Evolutionary conservation across 2,113 vertebrate species (phyloP).

Genomic region (Pseudorectes ferrugineus): DNA sequence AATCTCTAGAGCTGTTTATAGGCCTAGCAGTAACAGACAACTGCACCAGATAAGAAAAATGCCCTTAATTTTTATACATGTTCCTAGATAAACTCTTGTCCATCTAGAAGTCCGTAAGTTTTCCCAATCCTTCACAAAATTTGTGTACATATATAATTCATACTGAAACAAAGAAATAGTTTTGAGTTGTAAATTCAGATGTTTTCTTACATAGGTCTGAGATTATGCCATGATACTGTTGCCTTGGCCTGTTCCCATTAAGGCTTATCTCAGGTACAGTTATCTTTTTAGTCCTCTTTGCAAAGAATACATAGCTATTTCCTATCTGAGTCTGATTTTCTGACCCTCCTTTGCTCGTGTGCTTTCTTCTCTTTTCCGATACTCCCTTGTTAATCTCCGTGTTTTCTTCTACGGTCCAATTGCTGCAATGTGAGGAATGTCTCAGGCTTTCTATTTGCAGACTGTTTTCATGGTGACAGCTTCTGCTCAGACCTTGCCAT

Average conservation of each 20-base stretch:
- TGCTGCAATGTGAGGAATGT: background rate
- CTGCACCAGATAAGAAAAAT: background rate
- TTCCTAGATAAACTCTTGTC: background rate
- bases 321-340: background rate
- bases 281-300: background rate
- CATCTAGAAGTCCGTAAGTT: background rate
- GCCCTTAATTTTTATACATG: background rate
- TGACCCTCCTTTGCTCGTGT: fast-evolving
- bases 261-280: background rate
- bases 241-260: background rate
- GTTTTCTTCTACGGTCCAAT: background rate
- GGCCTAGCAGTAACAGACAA: background rate
- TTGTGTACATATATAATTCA: background rate
- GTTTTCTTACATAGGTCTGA: background rate
- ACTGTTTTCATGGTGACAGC: background rate
- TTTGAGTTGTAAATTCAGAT: background rate
- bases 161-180: background rate
- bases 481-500: background rate
- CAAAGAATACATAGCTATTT: background rate
- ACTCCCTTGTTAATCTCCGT: background rate
- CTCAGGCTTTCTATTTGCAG: background rate
- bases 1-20: background rate
- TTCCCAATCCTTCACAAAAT: background rate
- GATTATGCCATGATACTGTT: background rate
- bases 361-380: background rate